Conservation (phyloP, 2,113 vertebrate genomes). For the Pungitius pungitius region DNA sequence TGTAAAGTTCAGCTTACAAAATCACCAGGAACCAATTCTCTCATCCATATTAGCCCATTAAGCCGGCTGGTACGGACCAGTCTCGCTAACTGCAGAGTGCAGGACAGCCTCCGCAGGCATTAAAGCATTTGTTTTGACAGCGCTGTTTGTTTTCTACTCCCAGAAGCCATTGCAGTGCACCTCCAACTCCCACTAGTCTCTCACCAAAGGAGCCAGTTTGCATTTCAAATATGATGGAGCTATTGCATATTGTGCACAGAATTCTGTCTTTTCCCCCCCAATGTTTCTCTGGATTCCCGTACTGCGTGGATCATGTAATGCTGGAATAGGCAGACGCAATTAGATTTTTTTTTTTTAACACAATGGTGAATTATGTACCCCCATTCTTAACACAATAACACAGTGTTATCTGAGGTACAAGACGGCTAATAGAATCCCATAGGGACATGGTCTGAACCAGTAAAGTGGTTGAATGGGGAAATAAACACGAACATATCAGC, state of each 20-base stretch:
- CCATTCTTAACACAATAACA: conserved; percentile 22
- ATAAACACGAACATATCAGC: conserved; percentile 15
- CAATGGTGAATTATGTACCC: conserved; percentile 23
- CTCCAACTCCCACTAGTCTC: conserved; percentile 80
- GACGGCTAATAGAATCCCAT: conserved; percentile 40
- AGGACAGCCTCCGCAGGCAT: conserved; percentile 80
- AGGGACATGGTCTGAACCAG: conserved; percentile 31
- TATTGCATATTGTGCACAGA: conserved; percentile 76
- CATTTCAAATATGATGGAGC: conserved; percentile 78
- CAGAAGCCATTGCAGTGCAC: conserved; percentile 81
- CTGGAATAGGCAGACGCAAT: conserved; percentile 58
- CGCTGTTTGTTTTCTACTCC: conserved; percentile 82
- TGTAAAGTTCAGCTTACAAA: conserved; percentile 88
- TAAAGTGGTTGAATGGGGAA: conserved; percentile 8
- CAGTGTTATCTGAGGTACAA: conserved; percentile 26
- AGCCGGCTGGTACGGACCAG: conserved; percentile 69
- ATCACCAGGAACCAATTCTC: conserved; percentile 72
- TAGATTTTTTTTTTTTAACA: conserved; percentile 37
- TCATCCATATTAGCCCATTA: conserved; percentile 78
- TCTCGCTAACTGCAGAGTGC: conserved; percentile 76
- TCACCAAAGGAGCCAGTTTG: conserved; percentile 79
- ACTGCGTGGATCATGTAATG: conserved; percentile 48
- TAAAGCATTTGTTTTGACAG: conserved; percentile 83
- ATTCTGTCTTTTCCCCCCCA: conserved; percentile 49
- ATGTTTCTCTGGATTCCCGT: conserved; percentile 47